phyloP scores from a whole-genome alignment of 2,888 invertebrate species.

The Neoitamus cyanurus region DNA sequence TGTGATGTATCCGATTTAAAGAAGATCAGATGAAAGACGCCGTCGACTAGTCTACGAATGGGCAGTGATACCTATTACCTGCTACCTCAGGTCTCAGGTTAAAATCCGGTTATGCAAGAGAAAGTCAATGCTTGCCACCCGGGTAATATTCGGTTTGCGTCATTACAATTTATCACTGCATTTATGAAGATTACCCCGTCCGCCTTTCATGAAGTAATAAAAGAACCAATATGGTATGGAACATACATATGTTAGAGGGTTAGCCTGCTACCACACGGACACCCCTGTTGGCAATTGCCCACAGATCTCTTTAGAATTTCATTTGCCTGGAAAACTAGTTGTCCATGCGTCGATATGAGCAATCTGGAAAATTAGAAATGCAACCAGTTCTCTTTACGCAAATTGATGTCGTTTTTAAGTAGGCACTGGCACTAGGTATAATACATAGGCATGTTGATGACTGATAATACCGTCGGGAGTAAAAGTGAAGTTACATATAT shows the following conservation, averaged over 20 bases:
- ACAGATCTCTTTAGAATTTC: neutral
- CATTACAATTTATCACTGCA: neutral
- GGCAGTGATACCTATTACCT: neutral
- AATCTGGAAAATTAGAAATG: neutral
- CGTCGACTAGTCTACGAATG: neutral
- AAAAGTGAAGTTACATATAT: neutral
- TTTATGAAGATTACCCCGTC: neutral
- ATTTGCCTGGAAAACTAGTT: neutral
- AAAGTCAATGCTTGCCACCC: neutral
- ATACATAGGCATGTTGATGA: neutral
- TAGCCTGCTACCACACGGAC: too few species aligned
- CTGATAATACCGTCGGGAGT: neutral
- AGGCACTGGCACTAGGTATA: neutral
- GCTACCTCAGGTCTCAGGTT: neutral
- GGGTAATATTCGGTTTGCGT: neutral
- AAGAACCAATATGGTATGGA: neutral
- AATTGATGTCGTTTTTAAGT: neutral
- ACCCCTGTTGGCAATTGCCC: neutral
- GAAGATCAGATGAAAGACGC: neutral
- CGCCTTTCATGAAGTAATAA: neutral
- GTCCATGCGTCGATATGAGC: neutral
- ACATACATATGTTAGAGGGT: too few species aligned
- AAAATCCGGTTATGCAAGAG: constrained; percentile 31
- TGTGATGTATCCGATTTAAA: constrained; percentile 7
- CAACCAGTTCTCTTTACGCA: neutral